phyloP scores from a whole-genome alignment of 2,797 vertebrate species.

The Gambusia yucatana region DNA sequence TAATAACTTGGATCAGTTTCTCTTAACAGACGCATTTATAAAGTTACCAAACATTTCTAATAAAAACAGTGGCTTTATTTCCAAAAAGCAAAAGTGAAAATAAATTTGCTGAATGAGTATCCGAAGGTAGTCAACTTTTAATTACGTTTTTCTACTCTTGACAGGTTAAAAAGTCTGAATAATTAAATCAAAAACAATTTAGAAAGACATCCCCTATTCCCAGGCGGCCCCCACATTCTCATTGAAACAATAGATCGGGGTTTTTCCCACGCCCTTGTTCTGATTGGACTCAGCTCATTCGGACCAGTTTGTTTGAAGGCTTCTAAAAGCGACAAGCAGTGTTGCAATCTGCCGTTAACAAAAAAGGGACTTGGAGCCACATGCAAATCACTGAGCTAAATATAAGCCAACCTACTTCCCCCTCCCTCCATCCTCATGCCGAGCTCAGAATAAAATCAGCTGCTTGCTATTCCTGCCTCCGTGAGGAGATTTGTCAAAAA shows the following conservation, averaged over 20 bases:
- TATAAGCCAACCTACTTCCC: slow-evolving; percentile 73
- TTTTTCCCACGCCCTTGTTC: slow-evolving; percentile 18
- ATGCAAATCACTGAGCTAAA: slow-evolving; percentile 69
- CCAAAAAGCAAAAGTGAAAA: background rate
- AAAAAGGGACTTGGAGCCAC: slow-evolving; percentile 19
- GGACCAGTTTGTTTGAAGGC: slow-evolving; percentile 35
- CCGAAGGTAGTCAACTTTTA: background rate
- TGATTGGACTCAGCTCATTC: slow-evolving; percentile 18
- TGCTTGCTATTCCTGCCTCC: slow-evolving; percentile 61
- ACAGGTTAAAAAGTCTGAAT: background rate
- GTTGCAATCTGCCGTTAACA: slow-evolving; percentile 40
- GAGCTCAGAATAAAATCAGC: slow-evolving; percentile 63
- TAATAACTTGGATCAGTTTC: too few species aligned
- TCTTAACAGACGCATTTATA: background rate
- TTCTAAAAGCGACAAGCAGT: slow-evolving; percentile 19
- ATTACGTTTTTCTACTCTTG: background rate
- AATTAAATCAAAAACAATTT: slow-evolving; percentile 3
- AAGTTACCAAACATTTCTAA: background rate
- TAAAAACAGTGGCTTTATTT: background rate
- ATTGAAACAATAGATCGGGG: slow-evolving; percentile 1
- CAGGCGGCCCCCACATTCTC: background rate
- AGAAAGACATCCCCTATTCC: background rate
- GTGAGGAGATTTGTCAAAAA: slow-evolving; percentile 32
- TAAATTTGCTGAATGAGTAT: background rate
- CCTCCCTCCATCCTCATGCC: slow-evolving; percentile 29